Base-by-base conservation (phyloP, 1,140 invertebrate genomes). In the Dermatophagoides farinae region DNA sequence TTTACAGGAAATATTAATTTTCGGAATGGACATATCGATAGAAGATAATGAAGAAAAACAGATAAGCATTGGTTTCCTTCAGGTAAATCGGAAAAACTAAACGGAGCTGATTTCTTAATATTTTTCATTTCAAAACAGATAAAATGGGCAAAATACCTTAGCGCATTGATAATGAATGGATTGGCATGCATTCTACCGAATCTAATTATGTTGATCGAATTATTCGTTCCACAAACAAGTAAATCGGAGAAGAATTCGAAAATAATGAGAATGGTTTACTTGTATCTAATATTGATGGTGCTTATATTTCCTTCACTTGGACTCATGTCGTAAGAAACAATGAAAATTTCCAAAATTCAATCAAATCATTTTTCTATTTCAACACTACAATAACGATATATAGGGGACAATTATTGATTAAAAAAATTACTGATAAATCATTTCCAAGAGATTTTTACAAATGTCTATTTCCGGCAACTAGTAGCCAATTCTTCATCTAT, bases 401-500 rank as follows among this genome's bases (percentile, higher is more conserved):
- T 10, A 23, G 40, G 1, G 23, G 41, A 16, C n/a, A 22, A 23
- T 20, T 58, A 23, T 58, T 43, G 20, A 49, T 16, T 20, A 44
- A 39, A 22, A 38, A 44, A 58, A 60, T 41, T n/a, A n/a, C 57
- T 31, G 38, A 20, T n/a, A 14, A 59, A 59, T 22, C 52, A 76
- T 73, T 70, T 71, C 69, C 14, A 39, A 55, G 53, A 55, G 31
- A 55, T 20, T 25, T 55, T 14, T 55, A 20, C 85, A 79, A 88
- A 67, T 97, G 92, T 73, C 81, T 97, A 38, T 96, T 95, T 73
- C 73, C 93, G 53, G 83, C 88, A 9, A 88, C 92, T 72, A 90
- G 93, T 77, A 89, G 90, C 66, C 90, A 90, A 11, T 86, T 96
- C 70, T 97, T 95, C 75, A 88, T 97, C 14, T 96, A 96, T 74